Evolutionary conservation across 53 echinoderm and acorn worm species (phyloP).

Genomic region (Luidia sarsii): DNA sequence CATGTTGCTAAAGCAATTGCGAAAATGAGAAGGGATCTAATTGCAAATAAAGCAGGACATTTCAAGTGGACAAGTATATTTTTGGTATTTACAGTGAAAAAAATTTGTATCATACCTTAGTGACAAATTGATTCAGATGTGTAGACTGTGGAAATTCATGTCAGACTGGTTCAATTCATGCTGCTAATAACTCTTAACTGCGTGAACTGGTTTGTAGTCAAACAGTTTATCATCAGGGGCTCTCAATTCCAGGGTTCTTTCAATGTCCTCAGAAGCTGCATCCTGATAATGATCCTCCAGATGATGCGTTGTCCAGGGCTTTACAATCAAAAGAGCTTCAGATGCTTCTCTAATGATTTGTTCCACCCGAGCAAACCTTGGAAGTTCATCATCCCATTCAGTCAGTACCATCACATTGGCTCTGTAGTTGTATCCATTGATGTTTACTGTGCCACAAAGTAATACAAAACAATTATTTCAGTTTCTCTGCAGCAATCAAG

Average conservation of each 20-base stretch:
- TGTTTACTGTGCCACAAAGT: conserved; percentile 1
- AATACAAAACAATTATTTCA: too few species aligned
- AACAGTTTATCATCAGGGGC: conserved; percentile 1
- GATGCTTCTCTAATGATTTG: background rate
- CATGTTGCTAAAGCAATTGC: too few species aligned
- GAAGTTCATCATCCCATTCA: conserved; percentile 39
- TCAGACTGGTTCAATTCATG: too few species aligned
- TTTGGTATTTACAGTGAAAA: too few species aligned
- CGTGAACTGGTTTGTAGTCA: conserved; percentile 35
- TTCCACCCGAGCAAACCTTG: background rate
- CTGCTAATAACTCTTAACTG: conserved; percentile 32
- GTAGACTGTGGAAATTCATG: too few species aligned
- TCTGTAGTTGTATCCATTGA: conserved; percentile 46
- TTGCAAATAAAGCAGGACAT: too few species aligned
- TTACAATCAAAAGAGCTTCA: background rate
- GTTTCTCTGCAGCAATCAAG: background rate
- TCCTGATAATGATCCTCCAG: conserved; percentile 22
- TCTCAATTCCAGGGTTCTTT: background rate
- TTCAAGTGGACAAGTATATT: too few species aligned
- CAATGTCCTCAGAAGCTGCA: background rate
- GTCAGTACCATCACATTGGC: conserved; percentile 28
- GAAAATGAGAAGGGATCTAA: too few species aligned
- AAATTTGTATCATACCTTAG: too few species aligned
- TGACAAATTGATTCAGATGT: too few species aligned
- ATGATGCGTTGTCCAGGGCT: conserved; percentile 26